Evolutionary conservation across 2,113 vertebrate genomes (phyloP), one percentile per base, ranked within the genome.

Genomic region (Cinclus mexicanus): DNA sequence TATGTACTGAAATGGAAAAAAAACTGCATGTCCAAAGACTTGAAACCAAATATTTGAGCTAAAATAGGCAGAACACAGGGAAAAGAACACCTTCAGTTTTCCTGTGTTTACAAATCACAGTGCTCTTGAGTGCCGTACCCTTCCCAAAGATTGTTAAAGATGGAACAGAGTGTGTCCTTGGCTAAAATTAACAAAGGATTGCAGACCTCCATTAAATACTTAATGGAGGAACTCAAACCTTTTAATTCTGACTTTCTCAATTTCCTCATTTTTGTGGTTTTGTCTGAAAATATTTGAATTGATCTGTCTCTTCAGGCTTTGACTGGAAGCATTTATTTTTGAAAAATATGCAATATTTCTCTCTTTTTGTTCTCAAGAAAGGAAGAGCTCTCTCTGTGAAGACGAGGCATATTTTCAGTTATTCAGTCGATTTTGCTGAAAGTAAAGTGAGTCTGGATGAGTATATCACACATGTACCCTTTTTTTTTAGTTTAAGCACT

Each of bases 1-100:
- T 9, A 55, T 71, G 52, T 70, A 29, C 35, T 93, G 92, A 94
- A 81, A 89, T 90, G 90, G 93, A 95, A 94, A 37, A 77, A 90
- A 94, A 83, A 29, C 28, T 64, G 52, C 16, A 7, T 35, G 72
- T 49, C n/a, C 0, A 0, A 90, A 74, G 71, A 47, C 31, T 37
- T 56, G 41, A 90, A 83, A 67, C 29, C 13, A 74, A 80, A 78
- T 86, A 74, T 77, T 88, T 70, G 49, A 78, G 47, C 23, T 70
- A 78, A 90, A 91, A 67, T 33, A 81, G 52, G 31, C 41, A 76
- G 67, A 72, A 79, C 25, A 19, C 21, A 44, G 42, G 28, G 35
- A 31, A 94, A 55, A 74, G 19, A 31, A 75, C 60, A 65, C 24
- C 33, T 72, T 31, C 18, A 8, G 5, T 55, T 95, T 72, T 93